These are phyloP conservation scores for Lasius platythorax DNA, from an alignment of 2,888 invertebrate genomes.

Conservation along the genomic window DNA sequence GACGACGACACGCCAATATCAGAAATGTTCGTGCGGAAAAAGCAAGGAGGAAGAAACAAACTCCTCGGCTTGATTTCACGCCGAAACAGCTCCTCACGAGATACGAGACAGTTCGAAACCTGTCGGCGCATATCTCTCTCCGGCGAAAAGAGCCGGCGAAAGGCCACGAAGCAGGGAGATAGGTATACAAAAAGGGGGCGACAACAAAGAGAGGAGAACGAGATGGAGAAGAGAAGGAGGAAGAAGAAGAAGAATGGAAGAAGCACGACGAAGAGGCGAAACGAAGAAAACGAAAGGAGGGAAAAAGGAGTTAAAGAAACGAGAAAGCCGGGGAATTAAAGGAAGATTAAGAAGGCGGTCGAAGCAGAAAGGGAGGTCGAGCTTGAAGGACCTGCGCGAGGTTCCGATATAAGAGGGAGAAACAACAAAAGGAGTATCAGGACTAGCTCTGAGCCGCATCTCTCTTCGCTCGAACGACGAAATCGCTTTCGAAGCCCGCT, in stretches of 20 bases:
- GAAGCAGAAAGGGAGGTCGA: constrained; percentile 70
- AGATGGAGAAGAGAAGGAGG: constrained; percentile 52
- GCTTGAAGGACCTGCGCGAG: constrained; percentile 66
- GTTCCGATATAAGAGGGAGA: constrained; percentile 50
- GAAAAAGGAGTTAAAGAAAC: constrained; percentile 72
- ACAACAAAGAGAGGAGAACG: constrained; percentile 63
- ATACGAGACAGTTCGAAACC: constrained; percentile 68
- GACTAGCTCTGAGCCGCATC: constrained; percentile 55
- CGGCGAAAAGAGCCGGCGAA: constrained; percentile 56
- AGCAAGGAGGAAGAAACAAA: constrained; percentile 50
- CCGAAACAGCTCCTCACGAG: constrained; percentile 49
- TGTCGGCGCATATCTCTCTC: constrained; percentile 69
- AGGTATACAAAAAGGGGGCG: constrained; percentile 55
- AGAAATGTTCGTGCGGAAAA: constrained; percentile 21
- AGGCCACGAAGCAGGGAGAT: constrained; percentile 54
- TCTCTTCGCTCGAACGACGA: constrained; percentile 36
- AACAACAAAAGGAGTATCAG: constrained; percentile 61
- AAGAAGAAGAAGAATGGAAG: constrained; percentile 64
- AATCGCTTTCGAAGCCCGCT: constrained; percentile 54
- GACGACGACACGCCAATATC: background rate
- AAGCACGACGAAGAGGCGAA: constrained; percentile 71
- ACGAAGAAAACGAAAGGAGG: constrained; percentile 71
- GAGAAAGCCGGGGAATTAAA: constrained; percentile 80
- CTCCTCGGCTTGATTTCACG: constrained; percentile 57
- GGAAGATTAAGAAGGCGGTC: constrained; percentile 82